Conservation (phyloP, 2,113 vertebrate genomes). For the Clupea harengus region DNA sequence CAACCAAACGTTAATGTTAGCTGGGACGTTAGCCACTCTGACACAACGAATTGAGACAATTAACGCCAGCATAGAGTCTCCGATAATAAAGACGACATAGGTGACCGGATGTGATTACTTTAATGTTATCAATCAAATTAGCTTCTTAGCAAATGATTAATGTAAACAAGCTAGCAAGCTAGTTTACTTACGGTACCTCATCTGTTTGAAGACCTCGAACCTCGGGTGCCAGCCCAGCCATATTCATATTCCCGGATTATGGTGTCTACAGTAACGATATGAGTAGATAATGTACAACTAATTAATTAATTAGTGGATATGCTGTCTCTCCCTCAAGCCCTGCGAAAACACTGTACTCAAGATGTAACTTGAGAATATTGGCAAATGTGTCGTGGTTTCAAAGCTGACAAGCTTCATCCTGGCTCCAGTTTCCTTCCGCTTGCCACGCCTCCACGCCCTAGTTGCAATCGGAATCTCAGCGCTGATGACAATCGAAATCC, state of each 20-base stretch:
- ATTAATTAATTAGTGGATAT: neutral
- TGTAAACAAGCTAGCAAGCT: neutral
- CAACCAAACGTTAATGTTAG: neutral
- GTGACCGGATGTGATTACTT: neutral
- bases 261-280: neutral
- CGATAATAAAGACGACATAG: neutral
- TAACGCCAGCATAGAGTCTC: neutral
- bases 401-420: slow-evolving; percentile 25
- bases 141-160: neutral
- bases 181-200: slow-evolving; percentile 59
- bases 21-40: neutral
- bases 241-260: slow-evolving; percentile 42
- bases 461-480: neutral
- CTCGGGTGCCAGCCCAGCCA: slow-evolving; percentile 64
- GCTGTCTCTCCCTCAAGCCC: neutral
- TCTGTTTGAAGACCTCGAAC: slow-evolving; percentile 70
- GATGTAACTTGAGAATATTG: neutral
- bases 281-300: neutral
- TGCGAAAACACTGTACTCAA: neutral
- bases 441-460: slow-evolving; percentile 26
- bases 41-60: neutral
- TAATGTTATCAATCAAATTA: neutral
- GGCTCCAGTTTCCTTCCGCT: slow-evolving; percentile 26
- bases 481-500: neutral
- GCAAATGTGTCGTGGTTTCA: slow-evolving; percentile 29